Base-by-base conservation (phyloP, 64 coral and sea anemone species). In the Montipora efflorescens region DNA sequence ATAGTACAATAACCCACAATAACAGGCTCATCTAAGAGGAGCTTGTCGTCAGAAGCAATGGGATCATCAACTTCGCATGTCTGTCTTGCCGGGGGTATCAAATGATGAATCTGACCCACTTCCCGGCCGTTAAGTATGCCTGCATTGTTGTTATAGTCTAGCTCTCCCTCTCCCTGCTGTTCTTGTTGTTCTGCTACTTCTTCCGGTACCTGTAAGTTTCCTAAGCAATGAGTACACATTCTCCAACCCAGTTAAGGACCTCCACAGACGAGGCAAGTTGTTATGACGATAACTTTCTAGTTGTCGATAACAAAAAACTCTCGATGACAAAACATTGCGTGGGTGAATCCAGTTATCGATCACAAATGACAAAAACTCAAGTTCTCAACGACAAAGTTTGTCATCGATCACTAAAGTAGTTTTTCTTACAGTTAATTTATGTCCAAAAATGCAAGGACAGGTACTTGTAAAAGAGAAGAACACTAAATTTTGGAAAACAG, bases 101-200 rank as follows among this genome's bases (percentile, higher is more conserved):
- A 59, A 74, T 98, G 93, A 79, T 98, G 96, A 49, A 98, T 91
- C 72, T 75, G 82, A 14, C 96, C 96, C 13, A 93, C 92, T 79
- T 98, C 96, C 46, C 82, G 75, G 71, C 78, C 92, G 89, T 98
- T 98, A 44, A 98, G 72, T 72, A 97, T 91, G 67, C 93, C 96
- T 20, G 96, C 90, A 91, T 95, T 89, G 90, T 92, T 94, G 88
- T 97, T 89, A 87, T 97, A 97, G 58, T 97, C 93, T 62, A 91
- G 77, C 13, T 87, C 92, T 53, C 67, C 13, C 20, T 86, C 93
- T 52, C 70, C n/a, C 48, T 86, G 19, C 9, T 16, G 16, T 9
- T 64, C 70, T 59, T 89, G 55, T 16, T 76, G 55, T 16, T 76
- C 75, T 44, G 75, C 23, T 46, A 59, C 59, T 25, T 89, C 71